Base-by-base conservation (phyloP, 1,140 invertebrate genomes). In the Ooceraea biroi region DNA sequence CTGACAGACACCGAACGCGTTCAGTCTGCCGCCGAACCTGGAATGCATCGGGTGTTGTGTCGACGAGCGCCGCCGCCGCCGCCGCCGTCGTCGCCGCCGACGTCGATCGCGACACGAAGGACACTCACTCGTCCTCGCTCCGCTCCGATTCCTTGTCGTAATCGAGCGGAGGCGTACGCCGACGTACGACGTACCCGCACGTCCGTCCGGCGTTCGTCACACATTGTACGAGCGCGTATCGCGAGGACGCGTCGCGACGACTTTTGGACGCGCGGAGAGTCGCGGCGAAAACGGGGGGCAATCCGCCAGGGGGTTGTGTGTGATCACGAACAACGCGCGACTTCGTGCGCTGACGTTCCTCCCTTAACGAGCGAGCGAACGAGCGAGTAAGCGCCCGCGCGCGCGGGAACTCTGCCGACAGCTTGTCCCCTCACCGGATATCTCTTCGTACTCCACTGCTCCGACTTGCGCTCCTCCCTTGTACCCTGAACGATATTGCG, bases 21-120 rank as follows among this genome's bases (percentile, higher is more conserved):
- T 93, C 92, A 93, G 92, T 93, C 91, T 92, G 91, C 92, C 92
- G 92, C 87, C 89, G 89, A 92, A 93, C 90, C 90, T 92, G 76
- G 88, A 83, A 80, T 87, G 88, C 78, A 82, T 61, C 52, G 72
- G 91, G 89, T 84, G 89, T 84, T 55, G 86, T 83, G 55, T 58
- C 44, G 74, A 77, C 61, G 74, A 74, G 3, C 74, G 73, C 2
- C 44, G 73, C 8, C 44, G 73, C 12, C 36, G 71, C 5, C 71
- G 71, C 2, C 52, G 68, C 0, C 68, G 68, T 0, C 22, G 46
- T 14, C 12, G 61, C n/a, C 61, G 66, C 17, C 61, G 61, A 17
- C 19, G 61, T n/a, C 61, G 60, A 58, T n/a, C 46, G 46, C 66
- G 19, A 57, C 65, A 65, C 12, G 17, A 58, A 72, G 65, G 50